These are phyloP conservation scores for Sesia bembeciformis DNA, from an alignment of 2,888 invertebrate genomes.

Conservation along the genomic window DNA sequence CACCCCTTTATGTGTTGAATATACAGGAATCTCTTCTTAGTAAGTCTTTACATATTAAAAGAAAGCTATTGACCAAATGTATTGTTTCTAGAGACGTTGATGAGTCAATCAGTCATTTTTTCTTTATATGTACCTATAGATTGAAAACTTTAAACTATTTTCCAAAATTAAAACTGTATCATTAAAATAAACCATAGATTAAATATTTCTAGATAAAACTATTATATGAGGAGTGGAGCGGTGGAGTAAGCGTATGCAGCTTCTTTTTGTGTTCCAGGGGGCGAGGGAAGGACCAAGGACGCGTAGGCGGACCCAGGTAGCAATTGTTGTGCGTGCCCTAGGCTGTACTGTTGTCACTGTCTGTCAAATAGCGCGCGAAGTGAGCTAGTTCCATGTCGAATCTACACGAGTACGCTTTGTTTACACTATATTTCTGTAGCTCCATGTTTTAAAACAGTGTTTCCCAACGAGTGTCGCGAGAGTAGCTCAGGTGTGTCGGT, in stretches of 20 bases:
- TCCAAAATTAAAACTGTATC: neutral
- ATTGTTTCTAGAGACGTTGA: too few species aligned
- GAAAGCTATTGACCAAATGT: too few species aligned
- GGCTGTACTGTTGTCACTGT: constrained; percentile 74
- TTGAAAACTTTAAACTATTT: too few species aligned
- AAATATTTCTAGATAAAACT: neutral
- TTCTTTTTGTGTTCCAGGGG: constrained; percentile 73
- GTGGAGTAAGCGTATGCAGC: constrained; percentile 61
- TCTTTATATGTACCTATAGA: too few species aligned
- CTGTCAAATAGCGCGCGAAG: constrained; percentile 67
- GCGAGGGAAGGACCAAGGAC: constrained; percentile 56
- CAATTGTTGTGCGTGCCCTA: constrained; percentile 74
- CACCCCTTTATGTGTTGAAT: too few species aligned
- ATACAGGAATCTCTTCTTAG: too few species aligned
- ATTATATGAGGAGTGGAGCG: constrained; percentile 14
- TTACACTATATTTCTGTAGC: constrained; percentile 2
- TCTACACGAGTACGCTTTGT: constrained; percentile 25
- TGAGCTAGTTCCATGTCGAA: constrained; percentile 61
- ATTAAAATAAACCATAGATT: neutral
- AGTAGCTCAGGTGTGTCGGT: too few species aligned
- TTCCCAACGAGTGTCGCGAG: too few species aligned
- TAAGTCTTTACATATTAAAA: too few species aligned
- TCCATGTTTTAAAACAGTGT: neutral
- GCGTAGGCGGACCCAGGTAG: constrained; percentile 68
- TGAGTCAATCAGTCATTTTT: too few species aligned